These are phyloP conservation scores for Takifugu flavidus DNA, from an alignment of 2,113 vertebrate species.

Conservation along the genomic window DNA sequence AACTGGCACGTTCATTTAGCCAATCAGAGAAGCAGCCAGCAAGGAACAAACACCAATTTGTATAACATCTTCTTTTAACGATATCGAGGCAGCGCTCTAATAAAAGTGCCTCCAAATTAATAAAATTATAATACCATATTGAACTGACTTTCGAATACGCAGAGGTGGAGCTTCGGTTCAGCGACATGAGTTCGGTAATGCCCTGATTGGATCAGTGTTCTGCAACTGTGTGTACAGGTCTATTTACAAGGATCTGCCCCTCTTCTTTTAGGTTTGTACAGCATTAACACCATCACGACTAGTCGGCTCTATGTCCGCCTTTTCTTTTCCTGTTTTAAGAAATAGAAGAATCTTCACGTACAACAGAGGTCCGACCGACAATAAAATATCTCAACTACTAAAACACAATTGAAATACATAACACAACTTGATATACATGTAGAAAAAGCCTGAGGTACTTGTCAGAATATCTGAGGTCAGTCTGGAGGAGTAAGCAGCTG, in stretches of 20 bases:
- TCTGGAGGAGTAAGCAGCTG: conserved; percentile 69
- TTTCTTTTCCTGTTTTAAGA: not conserved
- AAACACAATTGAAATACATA: conserved; percentile 72
- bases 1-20: conserved; percentile 40
- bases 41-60: conserved; percentile 23
- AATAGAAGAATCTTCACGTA: conserved; percentile 47
- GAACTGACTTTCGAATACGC: conserved; percentile 36
- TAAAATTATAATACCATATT: conserved; percentile 50
- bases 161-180: conserved; percentile 31
- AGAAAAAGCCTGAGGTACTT: conserved; percentile 78
- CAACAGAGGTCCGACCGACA: conserved; percentile 54
- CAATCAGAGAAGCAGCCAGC: conserved; percentile 41
- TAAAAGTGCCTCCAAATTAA: conserved; percentile 55
- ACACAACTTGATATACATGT: conserved; percentile 70
- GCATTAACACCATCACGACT: conserved; percentile 52
- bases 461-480: conserved; percentile 76
- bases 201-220: conserved; percentile 58
- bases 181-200: conserved; percentile 52
- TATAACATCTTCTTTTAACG: conserved; percentile 4
- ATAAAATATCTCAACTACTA: conserved; percentile 70
- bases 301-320: conserved; percentile 35
- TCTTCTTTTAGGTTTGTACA: conserved; percentile 60
- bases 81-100: conserved; percentile 39
- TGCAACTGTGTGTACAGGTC: conserved; percentile 51
- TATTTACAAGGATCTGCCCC: conserved; percentile 64